Evolutionary conservation across 2,888 invertebrate genomes (phyloP), one percentile per base, ranked within the genome.

Genomic region (Conomelus anceps): DNA sequence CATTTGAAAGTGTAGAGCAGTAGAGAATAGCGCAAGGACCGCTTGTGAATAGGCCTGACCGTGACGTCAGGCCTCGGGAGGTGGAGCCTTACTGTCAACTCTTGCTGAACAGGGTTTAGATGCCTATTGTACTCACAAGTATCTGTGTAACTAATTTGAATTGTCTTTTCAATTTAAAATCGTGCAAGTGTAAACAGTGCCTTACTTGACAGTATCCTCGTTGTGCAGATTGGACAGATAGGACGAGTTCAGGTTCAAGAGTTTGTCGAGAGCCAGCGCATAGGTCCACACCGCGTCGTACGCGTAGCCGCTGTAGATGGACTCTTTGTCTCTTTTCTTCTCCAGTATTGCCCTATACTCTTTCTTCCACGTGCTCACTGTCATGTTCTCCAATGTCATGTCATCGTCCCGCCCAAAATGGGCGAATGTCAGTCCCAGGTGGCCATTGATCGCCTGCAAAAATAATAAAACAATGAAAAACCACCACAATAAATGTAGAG

Each of bases 221-320:
- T 94, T 94, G 92, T 95, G 95, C 20, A 95, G 92, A 91, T 94
- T 93, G 6, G 94, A 94, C 1, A 95, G 92, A 89, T 94, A 94
- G 89, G 95, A 94, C 22, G 95, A 95, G 93, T 96, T 95, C 88
- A 95, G 94, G 88, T 93, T 94, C 0, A 96, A 93, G 0, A 97
- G 93, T 91, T 95, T 94, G 92, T 96, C 95, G 26, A 96, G 93
- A 0, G 96, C 97, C 63, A 95, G 93, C 3, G 96, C 97, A 93
- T 96, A 97, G 0, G 96, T 95, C 97, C 97, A 97, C 88, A 97
- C 96, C 0, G 97, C 97, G 93, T 97, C 97, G 92, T 97, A 97
- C 0, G 96, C 96, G 92, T 95, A 97, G 0, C 96, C 96, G 0
- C 96, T 96, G 92, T 96, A 97, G 91, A 95, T 94, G 0, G 96